Evolutionary conservation across 2,888 invertebrate species (phyloP).

Genomic region (Coenonympha arcania): DNA sequence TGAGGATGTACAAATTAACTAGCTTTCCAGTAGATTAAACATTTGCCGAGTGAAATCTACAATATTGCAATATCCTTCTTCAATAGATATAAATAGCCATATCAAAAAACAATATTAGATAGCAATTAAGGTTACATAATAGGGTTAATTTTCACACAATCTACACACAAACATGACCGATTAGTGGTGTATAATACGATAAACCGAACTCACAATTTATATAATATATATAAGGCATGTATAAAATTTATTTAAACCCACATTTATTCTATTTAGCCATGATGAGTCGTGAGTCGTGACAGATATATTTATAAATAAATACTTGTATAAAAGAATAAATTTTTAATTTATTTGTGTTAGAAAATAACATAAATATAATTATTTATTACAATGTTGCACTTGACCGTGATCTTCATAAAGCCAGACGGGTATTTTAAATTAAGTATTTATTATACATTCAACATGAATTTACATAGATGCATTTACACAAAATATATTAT

Average conservation of each 20-base stretch:
- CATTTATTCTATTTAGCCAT: slow-evolving; percentile 63
- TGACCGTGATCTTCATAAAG: too few relatives aligned
- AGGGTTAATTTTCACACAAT: background rate
- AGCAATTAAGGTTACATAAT: background rate
- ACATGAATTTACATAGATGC: background rate
- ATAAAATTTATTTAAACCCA: slow-evolving; percentile 18
- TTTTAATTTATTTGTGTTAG: too few relatives aligned
- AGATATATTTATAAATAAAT: slow-evolving; percentile 22
- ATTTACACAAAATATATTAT: background rate
- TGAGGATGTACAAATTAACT: background rate
- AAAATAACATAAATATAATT: too few relatives aligned
- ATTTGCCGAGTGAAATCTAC: too few relatives aligned
- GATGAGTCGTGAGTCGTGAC: slow-evolving; percentile 34
- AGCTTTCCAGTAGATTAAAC: too few relatives aligned
- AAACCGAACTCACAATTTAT: slow-evolving; percentile 6
- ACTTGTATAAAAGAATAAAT: background rate
- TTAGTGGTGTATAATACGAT: slow-evolving; percentile 2
- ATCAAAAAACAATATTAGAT: slow-evolving; percentile 4
- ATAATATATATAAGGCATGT: slow-evolving; percentile 12
- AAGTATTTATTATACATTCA: too few relatives aligned
- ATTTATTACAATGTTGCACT: too few relatives aligned
- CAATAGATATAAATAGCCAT: slow-evolving; percentile 4
- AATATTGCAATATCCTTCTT: too few relatives aligned
- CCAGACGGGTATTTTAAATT: too few relatives aligned
- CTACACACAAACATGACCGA: slow-evolving; percentile 6